These are phyloP conservation scores for Aleadryas rufinucha DNA, from an alignment of 2,113 vertebrate species.

Conservation along the genomic window DNA sequence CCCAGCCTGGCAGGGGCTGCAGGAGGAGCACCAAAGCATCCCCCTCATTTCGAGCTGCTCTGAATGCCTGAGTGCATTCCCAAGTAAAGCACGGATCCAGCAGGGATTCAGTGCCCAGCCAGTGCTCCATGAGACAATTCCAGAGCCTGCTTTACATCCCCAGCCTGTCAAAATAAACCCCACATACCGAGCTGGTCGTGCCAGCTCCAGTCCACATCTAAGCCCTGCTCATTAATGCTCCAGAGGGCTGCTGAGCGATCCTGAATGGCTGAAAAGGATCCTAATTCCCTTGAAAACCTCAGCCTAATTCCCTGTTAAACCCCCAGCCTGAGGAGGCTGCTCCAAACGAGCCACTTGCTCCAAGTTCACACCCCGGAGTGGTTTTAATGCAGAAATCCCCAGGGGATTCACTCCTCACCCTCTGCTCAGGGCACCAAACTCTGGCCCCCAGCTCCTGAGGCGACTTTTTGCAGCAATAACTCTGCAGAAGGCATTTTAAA, in stretches of 20 bases:
- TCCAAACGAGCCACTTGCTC: background rate
- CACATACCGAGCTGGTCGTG: background rate
- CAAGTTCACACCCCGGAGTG: background rate
- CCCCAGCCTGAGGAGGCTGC: background rate
- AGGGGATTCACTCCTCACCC: background rate
- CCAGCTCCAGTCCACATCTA: background rate
- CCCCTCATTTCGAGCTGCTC: background rate
- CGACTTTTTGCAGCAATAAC: slow-evolving; percentile 1
- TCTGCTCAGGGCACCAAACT: background rate
- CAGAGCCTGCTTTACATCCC: background rate
- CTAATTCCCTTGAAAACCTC: background rate
- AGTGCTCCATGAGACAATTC: background rate
- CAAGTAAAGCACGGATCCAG: background rate
- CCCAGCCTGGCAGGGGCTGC: background rate
- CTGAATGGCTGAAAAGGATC: background rate
- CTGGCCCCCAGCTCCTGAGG: background rate
- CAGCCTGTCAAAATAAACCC: background rate
- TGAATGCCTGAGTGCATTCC: accelerated
- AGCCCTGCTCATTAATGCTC: background rate
- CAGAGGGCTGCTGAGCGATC: background rate
- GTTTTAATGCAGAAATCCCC: background rate
- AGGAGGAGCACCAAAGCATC: background rate
- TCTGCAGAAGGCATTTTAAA: slow-evolving; percentile 44
- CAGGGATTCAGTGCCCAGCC: background rate
- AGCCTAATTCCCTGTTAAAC: background rate